Evolutionary conservation across 2,797 vertebrate species (phyloP), one percentile per base, ranked within the genome.

Genomic region (Iguana delicatissima): DNA sequence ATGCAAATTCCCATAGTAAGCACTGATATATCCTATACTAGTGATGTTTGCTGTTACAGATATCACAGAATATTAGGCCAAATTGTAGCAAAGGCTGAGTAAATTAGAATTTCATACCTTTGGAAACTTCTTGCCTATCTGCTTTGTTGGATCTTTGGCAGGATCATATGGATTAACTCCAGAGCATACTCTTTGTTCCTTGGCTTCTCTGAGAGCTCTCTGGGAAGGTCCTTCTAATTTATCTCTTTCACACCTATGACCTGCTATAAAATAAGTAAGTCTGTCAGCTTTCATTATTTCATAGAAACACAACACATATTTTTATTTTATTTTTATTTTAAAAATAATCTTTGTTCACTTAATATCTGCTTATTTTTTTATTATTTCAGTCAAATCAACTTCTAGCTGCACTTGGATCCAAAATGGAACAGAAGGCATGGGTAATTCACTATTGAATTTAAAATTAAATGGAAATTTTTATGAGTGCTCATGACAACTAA

Each of bases 131-230:
- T 62, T 94, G 74, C 46, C 73, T 12, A 57, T 94, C 88, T 84
- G 92, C 89, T 96, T 95, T 93, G 93, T 74, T 91, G 92, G 91
- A 84, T 94, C 87, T 92, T 94, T 94, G 35, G 64, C 89, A 52
- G 90, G 2, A 81, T 84, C 89, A 83, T 3, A 14, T 1, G 52
- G 62, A 76, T 91, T 84, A 8, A 69, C 92, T 26, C 90, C 93
- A 93, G 88, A 72, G 89, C 80, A 84, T 46, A 24, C 38, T 86
- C 92, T 95, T 77, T 95, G 92, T 85, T 97, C 94, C 52, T 91
- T 96, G 89, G 93, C 92, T 95, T 97, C 96, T 91, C 1, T 72
- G 92, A 97, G 93, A 92, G 90, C 35, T 91, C 93, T 97, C 87
- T 97, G 97, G 29, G 95, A 95, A 52, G 95, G 93, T 89, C 92